Conservation (phyloP, 2,797 vertebrate genomes). For the Lepilemur septentrionalis region DNA sequence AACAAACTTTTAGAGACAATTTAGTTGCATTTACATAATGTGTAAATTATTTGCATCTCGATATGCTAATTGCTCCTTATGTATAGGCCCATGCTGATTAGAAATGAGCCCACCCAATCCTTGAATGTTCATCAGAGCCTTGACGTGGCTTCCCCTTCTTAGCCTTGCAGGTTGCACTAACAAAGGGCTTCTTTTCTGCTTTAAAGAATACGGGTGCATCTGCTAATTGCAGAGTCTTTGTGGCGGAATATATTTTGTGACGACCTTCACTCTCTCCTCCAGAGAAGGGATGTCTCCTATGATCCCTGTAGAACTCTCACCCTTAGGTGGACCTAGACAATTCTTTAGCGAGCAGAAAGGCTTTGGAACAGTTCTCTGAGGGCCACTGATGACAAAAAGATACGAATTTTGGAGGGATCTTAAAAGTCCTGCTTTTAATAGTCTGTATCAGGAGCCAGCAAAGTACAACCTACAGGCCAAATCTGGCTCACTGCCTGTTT, state of each 20-base stretch:
- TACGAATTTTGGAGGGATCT: not conserved
- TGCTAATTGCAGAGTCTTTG: not conserved
- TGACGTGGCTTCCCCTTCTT: not conserved
- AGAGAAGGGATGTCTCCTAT: not conserved
- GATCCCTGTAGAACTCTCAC: too few species aligned
- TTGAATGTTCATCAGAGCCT: not conserved
- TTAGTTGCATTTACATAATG: not conserved
- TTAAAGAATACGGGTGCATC: not conserved
- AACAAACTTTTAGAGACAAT: constrained; percentile 19
- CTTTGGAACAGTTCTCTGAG: not conserved
- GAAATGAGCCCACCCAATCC: not conserved
- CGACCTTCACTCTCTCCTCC: fast-evolving
- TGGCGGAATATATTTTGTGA: not conserved
- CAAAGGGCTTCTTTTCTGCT: not conserved
- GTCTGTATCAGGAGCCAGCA: not conserved
- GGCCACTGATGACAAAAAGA: not conserved
- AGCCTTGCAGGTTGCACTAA: not conserved
- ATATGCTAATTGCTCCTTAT: not conserved
- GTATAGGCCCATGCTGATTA: not conserved
- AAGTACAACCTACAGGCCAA: not conserved
- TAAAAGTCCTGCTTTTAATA: not conserved
- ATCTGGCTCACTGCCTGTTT: not conserved
- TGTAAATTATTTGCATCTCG: not conserved
- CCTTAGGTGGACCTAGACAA: not conserved
- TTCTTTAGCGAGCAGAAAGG: not conserved